Conservation (phyloP, 2,888 invertebrate genomes). For the Tryphoninae sp. region DNA sequence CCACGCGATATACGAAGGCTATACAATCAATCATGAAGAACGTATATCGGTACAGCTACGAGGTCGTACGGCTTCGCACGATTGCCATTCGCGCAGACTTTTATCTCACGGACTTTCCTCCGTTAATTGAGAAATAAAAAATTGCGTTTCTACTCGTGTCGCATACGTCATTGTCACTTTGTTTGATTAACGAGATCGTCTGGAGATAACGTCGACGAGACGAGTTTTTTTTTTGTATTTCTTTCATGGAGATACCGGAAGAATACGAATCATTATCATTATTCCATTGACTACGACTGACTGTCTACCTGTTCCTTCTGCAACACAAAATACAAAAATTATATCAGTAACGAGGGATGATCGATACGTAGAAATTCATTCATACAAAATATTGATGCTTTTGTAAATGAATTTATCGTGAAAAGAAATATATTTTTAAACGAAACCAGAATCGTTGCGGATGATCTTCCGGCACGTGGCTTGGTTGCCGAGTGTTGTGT, state of each 20-base stretch:
- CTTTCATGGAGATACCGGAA: neutral
- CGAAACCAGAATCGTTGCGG: conserved; percentile 25
- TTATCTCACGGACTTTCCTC: conserved; percentile 9
- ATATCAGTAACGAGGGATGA: neutral
- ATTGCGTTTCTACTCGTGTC: neutral
- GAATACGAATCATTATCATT: conserved; percentile 27
- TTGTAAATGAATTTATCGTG: neutral
- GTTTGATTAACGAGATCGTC: conserved; percentile 12
- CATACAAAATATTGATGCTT: neutral
- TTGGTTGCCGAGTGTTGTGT: conserved; percentile 18
- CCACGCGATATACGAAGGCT: neutral
- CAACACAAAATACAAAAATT: neutral
- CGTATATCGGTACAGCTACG: conserved; percentile 12
- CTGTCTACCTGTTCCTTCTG: neutral
- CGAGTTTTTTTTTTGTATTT: conserved; percentile 1
- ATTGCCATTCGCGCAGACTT: conserved; percentile 13
- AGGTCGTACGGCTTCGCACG: conserved; percentile 42
- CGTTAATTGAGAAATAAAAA: conserved; percentile 21
- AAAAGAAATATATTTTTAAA: neutral
- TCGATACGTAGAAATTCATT: neutral
- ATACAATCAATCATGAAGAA: conserved; percentile 1
- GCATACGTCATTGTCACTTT: conserved; percentile 17
- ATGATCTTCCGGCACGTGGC: conserved; percentile 40
- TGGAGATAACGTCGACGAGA: neutral
- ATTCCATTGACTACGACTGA: conserved; percentile 45